phyloP scores from a whole-genome alignment of 2,797 vertebrate species.

The Neoniphon sammara region DNA sequence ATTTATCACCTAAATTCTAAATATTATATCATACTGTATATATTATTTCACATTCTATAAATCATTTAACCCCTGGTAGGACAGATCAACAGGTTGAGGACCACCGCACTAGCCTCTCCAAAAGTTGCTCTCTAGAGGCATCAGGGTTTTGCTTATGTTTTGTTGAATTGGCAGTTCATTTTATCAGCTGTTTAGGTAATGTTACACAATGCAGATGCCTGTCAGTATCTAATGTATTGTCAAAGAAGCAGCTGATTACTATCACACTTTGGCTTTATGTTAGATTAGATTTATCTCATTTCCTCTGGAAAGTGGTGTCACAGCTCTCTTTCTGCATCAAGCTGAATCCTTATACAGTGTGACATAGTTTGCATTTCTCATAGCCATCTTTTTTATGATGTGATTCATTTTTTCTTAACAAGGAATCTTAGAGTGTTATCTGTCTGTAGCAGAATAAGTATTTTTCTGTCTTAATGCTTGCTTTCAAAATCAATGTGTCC shows the following conservation, averaged over 20 bases:
- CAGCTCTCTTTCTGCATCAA: background rate
- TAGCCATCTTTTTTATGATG: background rate
- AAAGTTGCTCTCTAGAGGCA: background rate
- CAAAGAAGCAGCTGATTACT: conserved; percentile 11
- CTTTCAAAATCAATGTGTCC: background rate
- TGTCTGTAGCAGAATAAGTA: background rate
- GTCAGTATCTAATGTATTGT: background rate
- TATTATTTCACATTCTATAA: background rate
- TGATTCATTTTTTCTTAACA: background rate
- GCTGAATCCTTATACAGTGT: background rate
- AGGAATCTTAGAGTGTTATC: background rate
- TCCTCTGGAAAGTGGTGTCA: conserved; percentile 24
- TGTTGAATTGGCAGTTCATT: background rate
- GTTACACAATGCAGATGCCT: background rate
- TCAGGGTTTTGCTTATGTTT: background rate
- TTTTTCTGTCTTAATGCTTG: background rate
- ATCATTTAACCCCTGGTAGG: background rate
- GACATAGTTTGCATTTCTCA: background rate
- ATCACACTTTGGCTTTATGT: background rate
- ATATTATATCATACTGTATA: no score
- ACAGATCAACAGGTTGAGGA: background rate
- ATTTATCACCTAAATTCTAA: no score
- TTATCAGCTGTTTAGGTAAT: background rate
- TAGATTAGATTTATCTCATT: background rate
- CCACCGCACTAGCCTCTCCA: background rate